phyloP scores from a whole-genome alignment of 2,888 invertebrate genomes.

The Hydriomena furcata region DNA sequence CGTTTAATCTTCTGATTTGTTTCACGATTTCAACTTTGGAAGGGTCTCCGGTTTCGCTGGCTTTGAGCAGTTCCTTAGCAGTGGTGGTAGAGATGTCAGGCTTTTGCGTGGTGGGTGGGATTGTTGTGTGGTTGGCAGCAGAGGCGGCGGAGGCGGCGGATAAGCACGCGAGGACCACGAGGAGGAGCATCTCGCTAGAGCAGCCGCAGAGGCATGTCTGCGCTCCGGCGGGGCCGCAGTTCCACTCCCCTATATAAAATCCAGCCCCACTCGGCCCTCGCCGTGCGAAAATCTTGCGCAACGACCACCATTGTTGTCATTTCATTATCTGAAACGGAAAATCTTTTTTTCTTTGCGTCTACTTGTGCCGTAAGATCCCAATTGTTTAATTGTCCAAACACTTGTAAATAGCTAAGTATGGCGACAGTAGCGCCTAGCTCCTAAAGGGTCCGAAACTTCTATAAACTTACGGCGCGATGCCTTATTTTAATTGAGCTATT shows the following conservation, averaged over 20 bases:
- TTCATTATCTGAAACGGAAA: slow-evolving; percentile 83
- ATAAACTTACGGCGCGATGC: slow-evolving; percentile 40
- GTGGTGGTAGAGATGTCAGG: slow-evolving; percentile 63
- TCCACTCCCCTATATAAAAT: slow-evolving; percentile 78
- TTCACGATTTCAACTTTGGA: slow-evolving; percentile 90
- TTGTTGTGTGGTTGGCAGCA: slow-evolving; percentile 51
- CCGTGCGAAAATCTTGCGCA: slow-evolving; percentile 77
- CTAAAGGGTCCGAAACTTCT: slow-evolving; percentile 39
- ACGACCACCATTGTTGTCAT: slow-evolving; percentile 78
- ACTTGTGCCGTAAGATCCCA: slow-evolving; percentile 70
- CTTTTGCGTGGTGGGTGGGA: slow-evolving; percentile 52
- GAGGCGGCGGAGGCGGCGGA: slow-evolving; percentile 40
- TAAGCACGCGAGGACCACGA: slow-evolving; percentile 65
- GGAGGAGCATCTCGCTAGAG: slow-evolving; percentile 71
- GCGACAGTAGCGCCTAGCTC: slow-evolving; percentile 49
- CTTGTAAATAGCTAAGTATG: slow-evolving; percentile 57
- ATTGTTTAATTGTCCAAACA: slow-evolving; percentile 78
- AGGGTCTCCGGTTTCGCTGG: slow-evolving; percentile 86
- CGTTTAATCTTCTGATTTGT: slow-evolving; percentile 91
- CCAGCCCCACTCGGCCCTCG: slow-evolving; percentile 73
- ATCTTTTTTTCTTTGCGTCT: slow-evolving; percentile 76
- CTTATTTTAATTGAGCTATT: slow-evolving; percentile 66
- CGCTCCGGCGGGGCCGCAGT: slow-evolving; percentile 69
- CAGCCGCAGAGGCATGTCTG: slow-evolving; percentile 73
- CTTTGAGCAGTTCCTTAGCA: slow-evolving; percentile 82